Conservation (phyloP, 2,888 invertebrate species). For the Hypsopygia costalis region DNA sequence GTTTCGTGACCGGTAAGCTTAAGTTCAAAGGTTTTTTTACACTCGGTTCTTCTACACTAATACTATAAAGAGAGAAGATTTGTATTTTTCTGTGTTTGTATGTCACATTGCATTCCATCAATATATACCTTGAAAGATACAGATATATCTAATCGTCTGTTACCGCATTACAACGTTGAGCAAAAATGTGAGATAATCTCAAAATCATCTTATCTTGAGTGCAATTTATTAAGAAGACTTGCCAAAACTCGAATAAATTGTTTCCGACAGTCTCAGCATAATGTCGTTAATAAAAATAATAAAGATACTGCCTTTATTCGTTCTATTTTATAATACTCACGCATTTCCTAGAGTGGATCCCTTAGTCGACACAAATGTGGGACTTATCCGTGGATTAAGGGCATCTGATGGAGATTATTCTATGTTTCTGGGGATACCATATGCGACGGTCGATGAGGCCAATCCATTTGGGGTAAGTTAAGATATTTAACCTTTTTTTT, state of each 20-base stretch:
- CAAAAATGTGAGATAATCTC: too few species aligned
- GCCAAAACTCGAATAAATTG: too few species aligned
- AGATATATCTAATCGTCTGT: too few species aligned
- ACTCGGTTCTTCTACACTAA: too few species aligned
- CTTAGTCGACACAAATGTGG: constrained; percentile 40
- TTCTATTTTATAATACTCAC: constrained; percentile 9
- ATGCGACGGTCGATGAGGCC: constrained; percentile 35
- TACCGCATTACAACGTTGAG: too few species aligned
- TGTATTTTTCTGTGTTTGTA: too few species aligned
- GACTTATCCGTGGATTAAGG: constrained; percentile 40
- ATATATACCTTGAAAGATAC: too few species aligned
- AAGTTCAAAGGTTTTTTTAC: too few species aligned
- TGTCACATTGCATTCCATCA: too few species aligned
- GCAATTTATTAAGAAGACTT: not conserved
- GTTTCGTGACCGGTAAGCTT: too few species aligned
- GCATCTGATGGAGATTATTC: constrained; percentile 44
- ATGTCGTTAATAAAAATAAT: not conserved
- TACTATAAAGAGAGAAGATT: too few species aligned
- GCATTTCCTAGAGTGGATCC: constrained; percentile 35
- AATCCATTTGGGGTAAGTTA: constrained; percentile 54
- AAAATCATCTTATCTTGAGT: not conserved
- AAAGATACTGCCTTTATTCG: not conserved
- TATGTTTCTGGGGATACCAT: constrained; percentile 57
- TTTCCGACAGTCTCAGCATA: not conserved
- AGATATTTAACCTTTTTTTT: too few species aligned